phyloP scores from a whole-genome alignment of 2,888 invertebrate genomes.

The Gastracanthus pulcherrimus region DNA sequence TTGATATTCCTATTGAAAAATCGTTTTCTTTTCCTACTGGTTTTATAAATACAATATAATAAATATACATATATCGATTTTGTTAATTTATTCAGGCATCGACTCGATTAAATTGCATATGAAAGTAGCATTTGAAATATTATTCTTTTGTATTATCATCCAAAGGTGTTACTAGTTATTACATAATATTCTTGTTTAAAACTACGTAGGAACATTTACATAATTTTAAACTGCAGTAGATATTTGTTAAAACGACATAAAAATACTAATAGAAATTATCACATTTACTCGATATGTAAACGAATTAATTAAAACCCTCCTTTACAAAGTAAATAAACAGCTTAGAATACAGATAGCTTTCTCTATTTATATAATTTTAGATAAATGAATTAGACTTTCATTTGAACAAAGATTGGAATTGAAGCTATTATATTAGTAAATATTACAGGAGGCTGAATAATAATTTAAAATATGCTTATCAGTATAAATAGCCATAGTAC shows the following conservation, averaged over 20 bases:
- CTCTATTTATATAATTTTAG: conserved; percentile 32
- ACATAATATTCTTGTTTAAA: too few species aligned
- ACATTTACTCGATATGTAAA: neutral
- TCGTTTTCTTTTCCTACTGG: too few species aligned
- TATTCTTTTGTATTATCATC: neutral
- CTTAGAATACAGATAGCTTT: neutral
- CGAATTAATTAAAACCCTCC: neutral
- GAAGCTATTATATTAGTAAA: neutral
- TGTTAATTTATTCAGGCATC: too few species aligned
- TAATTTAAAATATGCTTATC: neutral
- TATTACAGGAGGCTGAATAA: neutral
- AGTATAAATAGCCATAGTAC: too few species aligned
- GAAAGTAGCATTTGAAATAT: too few species aligned
- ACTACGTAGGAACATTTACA: neutral
- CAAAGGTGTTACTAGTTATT: too few species aligned
- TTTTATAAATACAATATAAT: too few species aligned
- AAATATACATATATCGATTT: too few species aligned
- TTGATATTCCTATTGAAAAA: too few species aligned
- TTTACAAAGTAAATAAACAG: neutral
- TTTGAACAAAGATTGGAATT: conserved; percentile 4
- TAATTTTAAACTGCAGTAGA: neutral
- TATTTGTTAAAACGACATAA: neutral
- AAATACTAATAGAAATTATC: too few species aligned
- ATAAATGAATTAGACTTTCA: conserved; percentile 20
- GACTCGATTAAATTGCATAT: too few species aligned